A percentile compares a stretch with the other conserved stretches of the same genome.
Conservation (phyloP, 2,888 invertebrate genomes). For the Drosophila kambysellisi region DNA sequence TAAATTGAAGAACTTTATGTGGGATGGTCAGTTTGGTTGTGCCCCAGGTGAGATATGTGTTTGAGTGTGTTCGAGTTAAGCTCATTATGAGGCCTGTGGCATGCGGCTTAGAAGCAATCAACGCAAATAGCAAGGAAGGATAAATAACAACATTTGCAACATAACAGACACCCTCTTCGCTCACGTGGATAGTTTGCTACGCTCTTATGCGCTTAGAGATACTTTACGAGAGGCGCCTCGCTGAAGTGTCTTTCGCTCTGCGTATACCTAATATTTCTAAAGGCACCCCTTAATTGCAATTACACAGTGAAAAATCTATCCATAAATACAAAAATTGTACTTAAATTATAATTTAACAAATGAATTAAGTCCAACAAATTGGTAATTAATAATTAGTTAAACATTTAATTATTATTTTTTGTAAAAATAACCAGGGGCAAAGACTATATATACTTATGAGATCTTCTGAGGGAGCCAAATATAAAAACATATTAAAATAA, state of each 20-base stretch:
- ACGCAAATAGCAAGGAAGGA: conserved; percentile 33
- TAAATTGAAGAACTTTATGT: conserved; percentile 32
- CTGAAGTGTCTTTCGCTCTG: conserved; percentile 21
- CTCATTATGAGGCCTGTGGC: conserved; percentile 65
- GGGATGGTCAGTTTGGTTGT: conserved; percentile 4
- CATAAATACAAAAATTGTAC: no score
- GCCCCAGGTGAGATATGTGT: conserved; percentile 18
- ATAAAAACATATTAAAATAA: not conserved
- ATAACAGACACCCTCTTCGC: no score
- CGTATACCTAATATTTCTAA: conserved; percentile 10
- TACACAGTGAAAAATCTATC: not conserved
- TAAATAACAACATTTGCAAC: conserved; percentile 5
- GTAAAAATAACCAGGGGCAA: not conserved
- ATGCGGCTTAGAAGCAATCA: conserved; percentile 58
- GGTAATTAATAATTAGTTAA: not conserved
- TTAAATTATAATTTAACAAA: not conserved
- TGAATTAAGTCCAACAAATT: not conserved
- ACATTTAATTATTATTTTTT: not conserved
- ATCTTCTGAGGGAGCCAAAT: not conserved
- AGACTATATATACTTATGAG: not conserved
- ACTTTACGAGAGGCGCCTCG: conserved; percentile 20
- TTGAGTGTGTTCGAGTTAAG: conserved; percentile 52
- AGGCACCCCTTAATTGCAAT: not conserved
- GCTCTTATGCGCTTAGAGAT: conserved; percentile 7
- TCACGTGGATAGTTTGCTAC: conserved; percentile 15